These are phyloP conservation scores for Lithophane semibrunnea DNA, from an alignment of 2,888 invertebrate species.

Conservation along the genomic window DNA sequence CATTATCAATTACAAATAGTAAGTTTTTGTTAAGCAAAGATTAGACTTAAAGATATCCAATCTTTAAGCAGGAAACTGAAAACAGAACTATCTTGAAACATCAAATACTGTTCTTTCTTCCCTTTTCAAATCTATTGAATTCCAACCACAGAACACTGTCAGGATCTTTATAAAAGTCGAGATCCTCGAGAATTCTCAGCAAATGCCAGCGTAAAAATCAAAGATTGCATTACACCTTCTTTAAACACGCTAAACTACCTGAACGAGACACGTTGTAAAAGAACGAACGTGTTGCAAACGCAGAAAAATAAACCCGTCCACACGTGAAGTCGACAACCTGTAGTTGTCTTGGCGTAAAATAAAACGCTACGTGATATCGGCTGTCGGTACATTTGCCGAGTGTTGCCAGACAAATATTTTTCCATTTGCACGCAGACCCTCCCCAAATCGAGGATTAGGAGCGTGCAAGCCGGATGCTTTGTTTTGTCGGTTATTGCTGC, in stretches of 20 bases:
- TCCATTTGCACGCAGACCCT: slow-evolving; percentile 84
- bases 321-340: slow-evolving; percentile 70
- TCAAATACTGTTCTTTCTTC: not conserved
- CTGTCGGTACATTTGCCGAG: slow-evolving; percentile 64
- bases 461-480: slow-evolving; percentile 74
- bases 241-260: slow-evolving; percentile 45
- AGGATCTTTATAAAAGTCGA: slow-evolving; percentile 25
- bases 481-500: slow-evolving; percentile 73
- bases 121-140: slow-evolving; percentile 4
- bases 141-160: not conserved
- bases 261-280: slow-evolving; percentile 65
- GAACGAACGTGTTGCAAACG: slow-evolving; percentile 70
- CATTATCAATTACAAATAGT: too few species aligned
- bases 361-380: slow-evolving; percentile 78
- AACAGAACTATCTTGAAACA: not conserved
- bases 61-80: not conserved
- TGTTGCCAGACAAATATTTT: slow-evolving; percentile 89
- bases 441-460: slow-evolving; percentile 85
- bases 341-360: slow-evolving; percentile 80
- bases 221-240: slow-evolving; percentile 55
- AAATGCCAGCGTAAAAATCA: slow-evolving; percentile 40
- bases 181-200: slow-evolving; percentile 15
- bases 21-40: not conserved
- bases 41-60: not conserved
- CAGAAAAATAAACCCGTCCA: slow-evolving; percentile 64